Conservation (phyloP, 1,140 invertebrate genomes). For the Drosophila kepulauana region DNA sequence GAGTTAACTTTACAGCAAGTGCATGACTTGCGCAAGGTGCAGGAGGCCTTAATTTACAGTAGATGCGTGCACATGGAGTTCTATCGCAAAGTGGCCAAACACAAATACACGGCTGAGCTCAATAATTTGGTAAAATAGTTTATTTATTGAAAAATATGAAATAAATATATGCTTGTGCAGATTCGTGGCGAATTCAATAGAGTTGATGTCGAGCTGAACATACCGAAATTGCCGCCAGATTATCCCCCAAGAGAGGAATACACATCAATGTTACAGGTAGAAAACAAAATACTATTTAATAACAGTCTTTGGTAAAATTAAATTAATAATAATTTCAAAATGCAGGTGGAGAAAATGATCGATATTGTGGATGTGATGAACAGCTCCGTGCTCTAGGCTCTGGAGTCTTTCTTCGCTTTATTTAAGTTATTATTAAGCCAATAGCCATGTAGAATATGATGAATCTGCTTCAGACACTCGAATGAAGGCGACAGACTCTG, state of each 20-base stretch:
- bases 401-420: background rate
- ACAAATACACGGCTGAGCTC: slow-evolving; percentile 51
- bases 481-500: slow-evolving; percentile 63
- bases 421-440: slow-evolving; percentile 56
- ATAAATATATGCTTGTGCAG: slow-evolving; percentile 8
- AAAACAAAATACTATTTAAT: background rate
- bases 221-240: slow-evolving; percentile 42
- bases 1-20: slow-evolving; percentile 57
- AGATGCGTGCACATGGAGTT: slow-evolving; percentile 46
- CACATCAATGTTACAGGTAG: slow-evolving; percentile 44
- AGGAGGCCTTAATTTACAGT: slow-evolving; percentile 34
- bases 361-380: slow-evolving; percentile 47
- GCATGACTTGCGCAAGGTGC: slow-evolving; percentile 41
- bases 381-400: slow-evolving; percentile 9
- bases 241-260: slow-evolving; percentile 18
- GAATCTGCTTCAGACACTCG: slow-evolving; percentile 60
- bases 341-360: slow-evolving; percentile 47
- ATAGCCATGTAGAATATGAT: slow-evolving; percentile 47
- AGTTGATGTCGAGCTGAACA: slow-evolving; percentile 38
- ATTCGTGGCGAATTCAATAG: slow-evolving; percentile 52
- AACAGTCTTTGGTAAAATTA: background rate
- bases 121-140: slow-evolving; percentile 52
- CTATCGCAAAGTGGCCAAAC: slow-evolving; percentile 58
- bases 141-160: background rate
- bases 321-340: background rate